These are phyloP conservation scores for Apotomis betuletana DNA, from an alignment of 2,888 invertebrate genomes.

Conservation along the genomic window DNA sequence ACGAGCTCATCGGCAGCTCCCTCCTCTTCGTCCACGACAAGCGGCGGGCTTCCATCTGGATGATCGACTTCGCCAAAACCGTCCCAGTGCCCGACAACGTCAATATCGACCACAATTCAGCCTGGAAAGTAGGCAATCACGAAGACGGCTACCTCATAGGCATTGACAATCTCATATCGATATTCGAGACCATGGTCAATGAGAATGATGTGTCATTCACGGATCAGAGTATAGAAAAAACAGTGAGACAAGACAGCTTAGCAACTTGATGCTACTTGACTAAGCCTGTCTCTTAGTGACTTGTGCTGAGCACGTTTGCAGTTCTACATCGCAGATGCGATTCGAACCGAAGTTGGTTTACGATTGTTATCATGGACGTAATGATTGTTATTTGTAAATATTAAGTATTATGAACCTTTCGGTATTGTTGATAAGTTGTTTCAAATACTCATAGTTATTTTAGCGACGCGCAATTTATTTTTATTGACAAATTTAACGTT, in stretches of 20 bases:
- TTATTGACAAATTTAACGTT: conserved; percentile 32
- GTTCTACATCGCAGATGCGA: conserved; percentile 51
- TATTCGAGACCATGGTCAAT: conserved; percentile 87
- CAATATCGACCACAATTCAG: conserved; percentile 89
- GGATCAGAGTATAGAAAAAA: conserved; percentile 67
- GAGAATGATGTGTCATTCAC: conserved; percentile 72
- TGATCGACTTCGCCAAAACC: conserved; percentile 99
- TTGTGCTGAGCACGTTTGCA: conserved; percentile 53
- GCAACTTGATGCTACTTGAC: conserved; percentile 68
- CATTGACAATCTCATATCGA: conserved; percentile 93
- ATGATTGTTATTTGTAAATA: conserved; percentile 67
- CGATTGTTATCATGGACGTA: conserved; percentile 35
- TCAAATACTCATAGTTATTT: conserved; percentile 74
- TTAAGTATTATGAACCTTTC: conserved; percentile 62
- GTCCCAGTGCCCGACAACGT: conserved; percentile 90
- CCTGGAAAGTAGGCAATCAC: conserved; percentile 97
- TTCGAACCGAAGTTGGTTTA: conserved; percentile 35
- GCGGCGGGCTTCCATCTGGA: conserved; percentile 94
- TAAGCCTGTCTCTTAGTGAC: conserved; percentile 53
- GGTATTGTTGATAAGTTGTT: conserved; percentile 66
- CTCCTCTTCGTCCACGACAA: conserved; percentile 97
- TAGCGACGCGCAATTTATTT: conserved; percentile 54
- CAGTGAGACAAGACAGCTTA: conserved; percentile 70
- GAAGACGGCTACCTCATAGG: conserved; percentile 98
- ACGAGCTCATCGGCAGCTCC: conserved; percentile 98